phyloP scores from a whole-genome alignment of 1,140 invertebrate species.

The Sminthurides bifidus region DNA sequence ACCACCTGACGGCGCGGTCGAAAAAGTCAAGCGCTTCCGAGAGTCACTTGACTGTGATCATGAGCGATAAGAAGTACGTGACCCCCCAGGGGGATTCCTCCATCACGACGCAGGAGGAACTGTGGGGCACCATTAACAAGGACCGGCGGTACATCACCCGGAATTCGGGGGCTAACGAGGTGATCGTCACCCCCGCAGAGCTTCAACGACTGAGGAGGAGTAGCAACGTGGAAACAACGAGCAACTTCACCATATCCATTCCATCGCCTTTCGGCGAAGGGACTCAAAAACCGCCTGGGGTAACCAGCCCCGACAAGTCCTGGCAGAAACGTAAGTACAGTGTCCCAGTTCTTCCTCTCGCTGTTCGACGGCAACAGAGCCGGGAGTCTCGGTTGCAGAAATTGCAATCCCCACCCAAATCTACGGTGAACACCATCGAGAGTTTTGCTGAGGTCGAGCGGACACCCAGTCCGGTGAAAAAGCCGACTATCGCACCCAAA shows the following conservation, averaged over 20 bases:
- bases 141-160: slow-evolving; percentile 23
- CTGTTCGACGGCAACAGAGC: not conserved
- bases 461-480: no score
- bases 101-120: slow-evolving; percentile 32
- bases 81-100: slow-evolving; percentile 5
- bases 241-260: no score
- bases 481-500: no score
- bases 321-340: not conserved
- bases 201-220: not conserved
- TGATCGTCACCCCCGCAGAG: no score
- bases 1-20: not conserved
- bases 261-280: no score
- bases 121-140: slow-evolving; percentile 32
- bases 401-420: not conserved
- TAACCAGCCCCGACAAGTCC: no score
- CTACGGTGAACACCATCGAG: no score
- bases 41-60: slow-evolving; percentile 11
- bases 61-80: not conserved
- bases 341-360: slow-evolving; percentile 1
- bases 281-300: no score
- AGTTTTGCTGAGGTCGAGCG: no score
- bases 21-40: slow-evolving; percentile 6
- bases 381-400: not conserved
- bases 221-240: not conserved
- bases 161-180: slow-evolving; percentile 15